phyloP scores from a whole-genome alignment of 1,140 invertebrate genomes.

The Caerostris extrusa region DNA sequence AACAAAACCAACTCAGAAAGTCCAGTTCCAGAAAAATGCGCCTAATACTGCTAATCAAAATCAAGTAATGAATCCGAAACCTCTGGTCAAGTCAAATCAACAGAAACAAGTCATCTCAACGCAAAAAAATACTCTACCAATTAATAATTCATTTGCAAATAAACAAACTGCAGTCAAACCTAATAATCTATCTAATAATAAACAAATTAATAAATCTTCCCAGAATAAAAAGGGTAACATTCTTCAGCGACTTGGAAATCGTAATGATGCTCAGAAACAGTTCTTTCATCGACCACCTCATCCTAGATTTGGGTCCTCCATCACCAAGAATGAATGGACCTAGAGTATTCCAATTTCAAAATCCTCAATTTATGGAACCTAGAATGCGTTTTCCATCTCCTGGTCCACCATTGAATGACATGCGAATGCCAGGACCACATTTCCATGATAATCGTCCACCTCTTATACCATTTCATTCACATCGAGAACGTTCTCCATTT shows the following conservation, averaged over 20 bases:
- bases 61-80: not conserved
- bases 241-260: conserved; percentile 57
- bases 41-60: not conserved
- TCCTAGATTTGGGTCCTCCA: not conserved
- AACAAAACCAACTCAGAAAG: not conserved
- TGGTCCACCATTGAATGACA: conserved; percentile 45
- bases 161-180: not conserved
- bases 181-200: not conserved
- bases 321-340: conserved; percentile 54
- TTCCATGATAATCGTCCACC: conserved; percentile 50
- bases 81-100: not conserved
- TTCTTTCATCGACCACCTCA: not conserved
- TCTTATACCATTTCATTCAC: conserved; percentile 22
- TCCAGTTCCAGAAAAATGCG: not conserved
- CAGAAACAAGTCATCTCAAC: not conserved
- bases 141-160: not conserved
- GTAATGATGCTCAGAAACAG: conserved; percentile 29
- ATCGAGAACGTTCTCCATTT: conserved; percentile 38
- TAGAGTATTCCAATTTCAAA: conserved; percentile 41
- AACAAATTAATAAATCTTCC: not conserved
- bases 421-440: conserved; percentile 12
- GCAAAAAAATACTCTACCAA: not conserved
- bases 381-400: conserved; percentile 13
- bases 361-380: conserved; percentile 47
- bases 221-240: conserved; percentile 29